Percentiles rank a stretch among this genome's conserved stretches.
Conservation (phyloP, 1,140 invertebrate genomes). For the Leptestheria dahalacensis region DNA sequence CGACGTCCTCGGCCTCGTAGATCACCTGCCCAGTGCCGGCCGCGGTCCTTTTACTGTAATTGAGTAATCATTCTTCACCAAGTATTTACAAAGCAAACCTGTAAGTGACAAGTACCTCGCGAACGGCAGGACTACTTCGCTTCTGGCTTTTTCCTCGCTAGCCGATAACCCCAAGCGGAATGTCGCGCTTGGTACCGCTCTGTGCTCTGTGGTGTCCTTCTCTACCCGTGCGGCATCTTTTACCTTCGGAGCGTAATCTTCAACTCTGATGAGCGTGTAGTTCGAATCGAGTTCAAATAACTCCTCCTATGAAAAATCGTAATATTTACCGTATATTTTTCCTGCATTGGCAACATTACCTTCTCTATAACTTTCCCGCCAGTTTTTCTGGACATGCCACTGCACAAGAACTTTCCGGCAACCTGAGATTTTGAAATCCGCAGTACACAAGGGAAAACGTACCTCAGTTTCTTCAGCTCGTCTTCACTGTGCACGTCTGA, state of each 20-base stretch:
- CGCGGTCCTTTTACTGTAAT: not conserved
- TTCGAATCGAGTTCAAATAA: not conserved
- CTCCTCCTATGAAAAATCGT: constrained; percentile 5
- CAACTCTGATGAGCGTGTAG: not conserved
- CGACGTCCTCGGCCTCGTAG: not conserved
- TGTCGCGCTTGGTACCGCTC: not conserved
- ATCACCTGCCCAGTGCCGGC: not conserved
- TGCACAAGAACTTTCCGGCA: not conserved
- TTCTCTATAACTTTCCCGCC: not conserved
- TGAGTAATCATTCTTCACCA: not conserved
- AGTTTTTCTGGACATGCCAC: constrained; percentile 1
- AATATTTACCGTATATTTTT: not conserved
- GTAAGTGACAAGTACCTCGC: not conserved
- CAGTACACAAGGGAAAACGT: not conserved
- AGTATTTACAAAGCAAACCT: not conserved
- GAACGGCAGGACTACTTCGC: constrained; percentile 3
- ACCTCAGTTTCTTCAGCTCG: not conserved
- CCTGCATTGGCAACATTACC: not conserved
- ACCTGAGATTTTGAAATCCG: not conserved
- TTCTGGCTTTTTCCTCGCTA: constrained; percentile 3
- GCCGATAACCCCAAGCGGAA: not conserved
- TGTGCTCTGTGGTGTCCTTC: not conserved
- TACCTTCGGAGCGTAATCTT: not conserved
- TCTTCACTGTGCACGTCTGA: not conserved
- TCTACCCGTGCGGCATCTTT: not conserved